Evolutionary conservation across 2,113 vertebrate species (phyloP), one percentile per base, ranked within the genome.

Genomic region (Notothenia coriiceps): DNA sequence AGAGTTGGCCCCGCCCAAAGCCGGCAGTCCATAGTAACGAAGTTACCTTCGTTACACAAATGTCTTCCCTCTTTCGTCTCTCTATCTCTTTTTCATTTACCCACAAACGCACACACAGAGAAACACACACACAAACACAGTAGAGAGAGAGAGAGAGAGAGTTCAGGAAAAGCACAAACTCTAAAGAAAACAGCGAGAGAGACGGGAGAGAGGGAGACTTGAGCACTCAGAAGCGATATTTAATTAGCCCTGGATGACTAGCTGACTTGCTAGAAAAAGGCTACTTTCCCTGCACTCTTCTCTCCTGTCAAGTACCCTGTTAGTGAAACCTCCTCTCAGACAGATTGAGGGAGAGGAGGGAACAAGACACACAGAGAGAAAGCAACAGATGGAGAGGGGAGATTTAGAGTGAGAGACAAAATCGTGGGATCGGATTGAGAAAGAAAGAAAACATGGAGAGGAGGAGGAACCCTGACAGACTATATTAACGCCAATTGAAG

Each of bases 171-270:
- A 80, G 85, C 80, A 83, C 35, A 77, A 81, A 82, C 84, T 86
- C 85, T 83, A 85, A 89, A 52, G 50, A 76, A 69, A 57, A 54
- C 55, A 74, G 71, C 9, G 10, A 77, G 73, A 79, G 67, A 74
- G 68, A 77, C 71, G 67, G 74, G 25, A 74, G 61, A 33, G 55
- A 40, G 65, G 82, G 80, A 50, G 79, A 74, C 75, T 77, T 40
- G 40, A 86, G 62, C 59, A 72, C 72, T 84, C 70, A 52, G 88
- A 87, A 87, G 74, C 43, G 70, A 81, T 89, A 93, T 92, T 93
- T 92, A 93, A 93, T 93, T 93, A 93, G 92, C 86, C 76, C 80
- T 88, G 90, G 86, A 90, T 89, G 91, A 92, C 89, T 86, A 85
- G 82, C 86, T 82, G 87, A 88, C 82, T 91, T 62, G 74, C 82